Conservation (phyloP, 2,797 vertebrate genomes). For the Eurystomus glaucurus region DNA sequence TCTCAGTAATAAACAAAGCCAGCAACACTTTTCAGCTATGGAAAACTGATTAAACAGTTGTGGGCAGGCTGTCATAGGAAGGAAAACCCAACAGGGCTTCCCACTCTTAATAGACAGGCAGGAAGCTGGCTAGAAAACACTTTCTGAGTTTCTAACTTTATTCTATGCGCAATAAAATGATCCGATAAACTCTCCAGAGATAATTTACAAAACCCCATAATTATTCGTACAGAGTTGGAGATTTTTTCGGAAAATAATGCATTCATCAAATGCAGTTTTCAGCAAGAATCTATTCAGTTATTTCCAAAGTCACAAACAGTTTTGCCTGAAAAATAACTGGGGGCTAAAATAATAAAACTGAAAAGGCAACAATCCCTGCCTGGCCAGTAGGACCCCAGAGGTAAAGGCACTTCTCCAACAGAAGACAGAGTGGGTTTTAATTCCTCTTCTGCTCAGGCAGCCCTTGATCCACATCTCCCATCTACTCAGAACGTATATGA, state of each 20-base stretch:
- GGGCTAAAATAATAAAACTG: not conserved
- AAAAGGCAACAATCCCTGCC: not conserved
- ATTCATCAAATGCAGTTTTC: not conserved
- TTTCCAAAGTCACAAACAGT: not conserved
- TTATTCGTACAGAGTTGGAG: not conserved
- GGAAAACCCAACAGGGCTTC: constrained; percentile 83
- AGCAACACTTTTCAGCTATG: constrained; percentile 71
- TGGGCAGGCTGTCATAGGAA: constrained; percentile 73
- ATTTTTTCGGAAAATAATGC: not conserved
- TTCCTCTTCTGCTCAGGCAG: not conserved
- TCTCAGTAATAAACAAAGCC: constrained; percentile 76
- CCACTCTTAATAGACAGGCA: constrained; percentile 88
- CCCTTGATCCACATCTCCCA: rapidly evolving
- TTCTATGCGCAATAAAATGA: not conserved
- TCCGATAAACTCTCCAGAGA: not conserved
- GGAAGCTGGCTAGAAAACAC: constrained; percentile 88
- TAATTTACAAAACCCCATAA: not conserved
- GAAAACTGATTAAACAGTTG: constrained; percentile 85
- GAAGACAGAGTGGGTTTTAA: not conserved
- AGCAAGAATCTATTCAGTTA: not conserved
- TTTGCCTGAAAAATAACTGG: not conserved
- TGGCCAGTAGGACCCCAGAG: not conserved
- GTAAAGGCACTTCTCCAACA: not conserved
- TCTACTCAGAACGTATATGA: rapidly evolving
- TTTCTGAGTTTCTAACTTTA: constrained; percentile 80